Percentiles rank a stretch among this genome's conserved stretches.
Evolutionary conservation across 2,113 vertebrate species (phyloP).

Genomic region (Perca flavescens): DNA sequence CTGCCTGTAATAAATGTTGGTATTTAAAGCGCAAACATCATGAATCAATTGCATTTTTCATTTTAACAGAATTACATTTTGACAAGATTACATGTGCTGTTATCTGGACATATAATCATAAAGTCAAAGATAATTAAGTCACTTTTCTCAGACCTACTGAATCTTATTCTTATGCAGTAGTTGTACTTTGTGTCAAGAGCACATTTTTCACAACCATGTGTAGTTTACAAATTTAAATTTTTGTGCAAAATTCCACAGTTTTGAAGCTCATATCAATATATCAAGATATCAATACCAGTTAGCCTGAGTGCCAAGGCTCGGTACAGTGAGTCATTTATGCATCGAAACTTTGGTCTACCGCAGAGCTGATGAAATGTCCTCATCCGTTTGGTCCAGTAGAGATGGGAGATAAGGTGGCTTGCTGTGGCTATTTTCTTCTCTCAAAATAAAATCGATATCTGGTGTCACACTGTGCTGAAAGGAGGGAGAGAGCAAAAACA

Average conservation of each 20-base stretch:
- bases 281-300: constrained; percentile 7
- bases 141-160: neutral
- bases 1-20: neutral
- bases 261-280: no score
- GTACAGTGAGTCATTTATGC: constrained; percentile 5
- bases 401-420: constrained; percentile 10
- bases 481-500: constrained; percentile 2
- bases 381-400: constrained; percentile 32
- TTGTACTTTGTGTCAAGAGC: neutral
- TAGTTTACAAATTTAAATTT: neutral
- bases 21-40: neutral
- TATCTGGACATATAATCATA: neutral
- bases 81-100: neutral
- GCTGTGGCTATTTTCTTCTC: constrained; percentile 45
- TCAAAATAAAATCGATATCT: constrained; percentile 64
- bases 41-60: neutral
- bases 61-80: neutral
- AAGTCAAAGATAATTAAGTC: neutral
- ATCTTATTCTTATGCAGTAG: neutral
- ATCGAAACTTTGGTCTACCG: constrained; percentile 32
- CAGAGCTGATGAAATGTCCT: constrained; percentile 37
- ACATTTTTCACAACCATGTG: neutral
- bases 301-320: neutral
- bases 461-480: constrained; percentile 33
- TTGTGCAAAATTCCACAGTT: no score